Conservation (phyloP, 2,113 vertebrate species). For the Myiozetetes cayanensis region DNA sequence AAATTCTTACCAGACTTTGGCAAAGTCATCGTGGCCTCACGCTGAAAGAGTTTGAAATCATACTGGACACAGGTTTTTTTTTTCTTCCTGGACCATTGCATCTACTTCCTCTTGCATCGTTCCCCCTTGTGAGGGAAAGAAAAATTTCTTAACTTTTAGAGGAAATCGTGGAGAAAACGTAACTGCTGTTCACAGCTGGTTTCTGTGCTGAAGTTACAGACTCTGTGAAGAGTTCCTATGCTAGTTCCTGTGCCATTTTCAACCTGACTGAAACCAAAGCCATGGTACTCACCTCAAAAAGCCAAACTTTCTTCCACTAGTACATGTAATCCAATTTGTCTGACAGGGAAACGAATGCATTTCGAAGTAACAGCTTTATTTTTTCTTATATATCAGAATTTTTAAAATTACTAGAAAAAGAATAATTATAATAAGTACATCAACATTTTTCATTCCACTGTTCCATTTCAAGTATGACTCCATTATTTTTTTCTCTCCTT, state of each 20-base stretch:
- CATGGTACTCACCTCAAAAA: neutral
- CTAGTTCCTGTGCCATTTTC: neutral
- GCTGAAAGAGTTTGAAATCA: neutral
- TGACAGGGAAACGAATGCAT: neutral
- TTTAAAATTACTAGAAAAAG: neutral
- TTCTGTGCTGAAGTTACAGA: neutral
- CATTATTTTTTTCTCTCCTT: neutral
- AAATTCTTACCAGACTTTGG: neutral
- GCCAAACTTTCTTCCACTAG: neutral
- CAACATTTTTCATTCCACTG: neutral
- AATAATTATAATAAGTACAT: neutral
- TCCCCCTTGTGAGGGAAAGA: neutral
- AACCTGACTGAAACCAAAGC: neutral
- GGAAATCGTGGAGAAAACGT: neutral
- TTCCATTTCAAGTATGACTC: slow-evolving; percentile 4
- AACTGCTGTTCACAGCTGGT: neutral
- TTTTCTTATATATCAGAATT: neutral
- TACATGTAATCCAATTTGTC: neutral
- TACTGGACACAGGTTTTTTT: neutral
- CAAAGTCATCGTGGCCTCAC: neutral
- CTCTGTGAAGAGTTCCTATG: neutral
- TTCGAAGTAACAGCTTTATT: neutral
- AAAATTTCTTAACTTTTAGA: neutral
- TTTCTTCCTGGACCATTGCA: neutral
- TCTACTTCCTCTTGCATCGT: neutral